Conservation (phyloP, 2,113 vertebrate genomes). For the Pterophyllum scalare region DNA sequence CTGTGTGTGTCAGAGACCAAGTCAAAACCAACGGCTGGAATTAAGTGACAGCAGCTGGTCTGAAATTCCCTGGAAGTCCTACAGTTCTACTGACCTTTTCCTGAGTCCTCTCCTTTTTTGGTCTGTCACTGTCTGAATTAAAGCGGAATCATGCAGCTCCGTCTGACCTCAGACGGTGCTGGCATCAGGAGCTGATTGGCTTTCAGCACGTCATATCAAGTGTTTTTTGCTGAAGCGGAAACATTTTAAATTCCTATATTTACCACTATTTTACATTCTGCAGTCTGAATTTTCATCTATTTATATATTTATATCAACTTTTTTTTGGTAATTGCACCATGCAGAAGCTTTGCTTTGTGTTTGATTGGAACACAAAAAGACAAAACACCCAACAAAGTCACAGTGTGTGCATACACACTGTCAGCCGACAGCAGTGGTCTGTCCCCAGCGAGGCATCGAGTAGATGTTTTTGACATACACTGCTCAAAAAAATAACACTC, state of each 20-base stretch:
- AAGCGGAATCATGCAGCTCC: not conserved
- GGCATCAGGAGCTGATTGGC: fast-evolving
- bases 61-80: no score
- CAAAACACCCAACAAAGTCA: not conserved
- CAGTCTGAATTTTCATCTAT: fast-evolving
- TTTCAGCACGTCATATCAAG: no score
- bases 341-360: no score
- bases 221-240: not conserved
- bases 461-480: no score
- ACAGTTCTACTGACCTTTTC: not conserved
- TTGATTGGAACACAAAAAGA: not conserved
- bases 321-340: fast-evolving
- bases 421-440: not conserved
- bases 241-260: not conserved
- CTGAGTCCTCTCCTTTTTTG: not conserved
- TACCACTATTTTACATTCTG: not conserved
- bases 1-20: fast-evolving
- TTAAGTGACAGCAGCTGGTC: not conserved
- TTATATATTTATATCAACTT: not conserved
- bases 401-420: not conserved
- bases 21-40: not conserved
- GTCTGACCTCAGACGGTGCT: not conserved
- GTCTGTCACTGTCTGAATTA: fast-evolving
- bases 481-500: no score
- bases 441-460: no score